Evolutionary conservation across 1,140 invertebrate genomes (phyloP).

Genomic region (Magallana ariakensis): DNA sequence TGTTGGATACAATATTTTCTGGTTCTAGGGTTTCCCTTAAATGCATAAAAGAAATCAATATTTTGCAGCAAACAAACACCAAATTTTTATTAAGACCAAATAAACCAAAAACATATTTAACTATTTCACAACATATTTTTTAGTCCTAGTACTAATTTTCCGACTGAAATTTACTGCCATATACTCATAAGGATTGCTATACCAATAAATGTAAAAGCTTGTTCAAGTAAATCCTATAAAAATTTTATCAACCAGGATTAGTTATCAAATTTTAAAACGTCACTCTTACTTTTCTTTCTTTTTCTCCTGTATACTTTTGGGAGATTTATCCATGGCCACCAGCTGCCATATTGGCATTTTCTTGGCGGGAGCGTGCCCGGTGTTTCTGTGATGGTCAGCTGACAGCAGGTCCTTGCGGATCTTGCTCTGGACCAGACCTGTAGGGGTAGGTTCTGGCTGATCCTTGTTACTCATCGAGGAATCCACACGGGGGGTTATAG

Average conservation of each 20-base stretch:
- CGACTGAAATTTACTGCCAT: too few species aligned
- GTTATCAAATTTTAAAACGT: not conserved
- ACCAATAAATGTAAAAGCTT: too few species aligned
- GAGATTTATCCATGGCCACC: slow-evolving; percentile 45
- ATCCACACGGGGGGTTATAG: not conserved
- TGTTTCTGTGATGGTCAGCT: not conserved
- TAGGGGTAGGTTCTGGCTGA: not conserved
- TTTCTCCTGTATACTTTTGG: slow-evolving; percentile 37
- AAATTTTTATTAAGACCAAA: too few species aligned
- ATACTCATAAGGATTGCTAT: too few species aligned
- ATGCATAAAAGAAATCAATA: not conserved
- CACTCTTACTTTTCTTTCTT: not conserved
- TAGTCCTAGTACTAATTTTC: too few species aligned
- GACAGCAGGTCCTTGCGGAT: slow-evolving; percentile 11
- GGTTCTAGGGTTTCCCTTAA: slow-evolving; percentile 1
- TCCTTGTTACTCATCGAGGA: not conserved
- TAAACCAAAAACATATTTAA: too few species aligned
- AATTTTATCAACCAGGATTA: too few species aligned
- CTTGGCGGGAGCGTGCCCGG: not conserved
- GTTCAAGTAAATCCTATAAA: too few species aligned
- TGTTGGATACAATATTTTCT: slow-evolving; percentile 17
- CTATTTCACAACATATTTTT: too few species aligned
- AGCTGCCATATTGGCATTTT: slow-evolving; percentile 42
- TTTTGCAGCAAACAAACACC: too few species aligned
- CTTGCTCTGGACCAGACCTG: not conserved